Evolutionary conservation across 1,140 invertebrate genomes (phyloP), one percentile per base, ranked within the genome.

Genomic region (Bombus fervidus): DNA sequence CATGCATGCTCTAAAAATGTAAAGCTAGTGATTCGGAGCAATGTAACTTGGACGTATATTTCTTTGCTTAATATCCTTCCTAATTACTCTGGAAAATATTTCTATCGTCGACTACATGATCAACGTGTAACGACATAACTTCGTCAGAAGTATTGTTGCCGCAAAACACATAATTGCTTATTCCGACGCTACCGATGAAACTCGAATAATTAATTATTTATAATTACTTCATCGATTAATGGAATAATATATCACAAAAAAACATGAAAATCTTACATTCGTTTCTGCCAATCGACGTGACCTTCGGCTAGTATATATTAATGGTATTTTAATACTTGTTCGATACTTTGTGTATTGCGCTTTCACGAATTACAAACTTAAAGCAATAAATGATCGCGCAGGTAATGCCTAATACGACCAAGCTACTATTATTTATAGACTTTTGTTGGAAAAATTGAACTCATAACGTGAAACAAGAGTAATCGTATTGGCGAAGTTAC

Each of bases 31-130:
- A 62, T 78, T 57, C 47, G 5, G 47, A 22, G 47, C 47, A 53
- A 53, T 83, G 57, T 53, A 74, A 77, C 57, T 66, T 89, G 87
- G 88, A 89, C 87, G 88, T 89, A 88, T 68, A 39, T 22, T 25
- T 25, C 53, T 62, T 53, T 31, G 34, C 12, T 72, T 62, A 43
- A 15, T 43, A 43, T 28, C n/a, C 5, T 4, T 62, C 34, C 47
- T 57, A 39, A 62, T 82, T 47, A n/a, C 53, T 22, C 66, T 62
- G 28, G 28, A 68, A 85, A 89, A 89, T 88, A 87, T 59, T 34
- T 57, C 9, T 83, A 47, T 57, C 39, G 64, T 62, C 64, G 37
- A 88, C 71, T 28, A 68, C 39, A 37, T 59, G 41, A 5, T 78
- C 43, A 71, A 57, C 47, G 15, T 53, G 34, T 66, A 62, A 80